A percentile compares a stretch with the other conserved stretches of the same genome.
Conservation (phyloP, 1,140 invertebrate genomes). For the Pseudomyrmex pallidus region DNA sequence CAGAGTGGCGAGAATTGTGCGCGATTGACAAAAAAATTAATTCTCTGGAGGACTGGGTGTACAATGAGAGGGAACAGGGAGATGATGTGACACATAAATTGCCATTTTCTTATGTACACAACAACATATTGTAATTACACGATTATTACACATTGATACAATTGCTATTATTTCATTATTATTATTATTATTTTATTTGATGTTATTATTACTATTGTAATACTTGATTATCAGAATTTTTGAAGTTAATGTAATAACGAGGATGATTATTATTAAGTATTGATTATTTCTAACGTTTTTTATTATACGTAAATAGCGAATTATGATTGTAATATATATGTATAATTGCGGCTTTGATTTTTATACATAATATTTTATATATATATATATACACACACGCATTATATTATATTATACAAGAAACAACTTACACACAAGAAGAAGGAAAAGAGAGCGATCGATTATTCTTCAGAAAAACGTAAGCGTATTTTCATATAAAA, state of each 20-base stretch:
- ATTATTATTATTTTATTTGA: conserved; percentile 47
- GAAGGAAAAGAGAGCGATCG: conserved; percentile 22
- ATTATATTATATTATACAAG: no score
- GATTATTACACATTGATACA: conserved; percentile 49
- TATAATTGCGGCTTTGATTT: conserved; percentile 65
- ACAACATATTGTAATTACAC: conserved; percentile 64
- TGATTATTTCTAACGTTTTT: conserved; percentile 61
- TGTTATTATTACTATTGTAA: conserved; percentile 52
- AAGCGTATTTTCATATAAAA: conserved; percentile 71
- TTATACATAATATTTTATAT: conserved; percentile 65
- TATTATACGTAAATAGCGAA: conserved; percentile 47
- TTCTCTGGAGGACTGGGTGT: conserved; percentile 6
- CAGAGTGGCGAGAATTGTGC: conserved; percentile 29
- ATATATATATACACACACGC: conserved; percentile 9
- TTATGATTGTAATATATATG: conserved; percentile 56
- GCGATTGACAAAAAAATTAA: conserved; percentile 39
- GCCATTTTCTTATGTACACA: conserved; percentile 69
- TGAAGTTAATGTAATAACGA: conserved; percentile 42
- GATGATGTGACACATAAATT: conserved; percentile 34
- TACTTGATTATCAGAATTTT: conserved; percentile 52
- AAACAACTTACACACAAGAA: background rate
- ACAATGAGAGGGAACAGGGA: background rate
- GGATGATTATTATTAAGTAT: conserved; percentile 49
- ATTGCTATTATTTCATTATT: conserved; percentile 64
- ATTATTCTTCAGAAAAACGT: conserved; percentile 63